These are phyloP conservation scores for Aphaenogaster floridana DNA, from an alignment of 1,140 invertebrate genomes.

Conservation along the genomic window DNA sequence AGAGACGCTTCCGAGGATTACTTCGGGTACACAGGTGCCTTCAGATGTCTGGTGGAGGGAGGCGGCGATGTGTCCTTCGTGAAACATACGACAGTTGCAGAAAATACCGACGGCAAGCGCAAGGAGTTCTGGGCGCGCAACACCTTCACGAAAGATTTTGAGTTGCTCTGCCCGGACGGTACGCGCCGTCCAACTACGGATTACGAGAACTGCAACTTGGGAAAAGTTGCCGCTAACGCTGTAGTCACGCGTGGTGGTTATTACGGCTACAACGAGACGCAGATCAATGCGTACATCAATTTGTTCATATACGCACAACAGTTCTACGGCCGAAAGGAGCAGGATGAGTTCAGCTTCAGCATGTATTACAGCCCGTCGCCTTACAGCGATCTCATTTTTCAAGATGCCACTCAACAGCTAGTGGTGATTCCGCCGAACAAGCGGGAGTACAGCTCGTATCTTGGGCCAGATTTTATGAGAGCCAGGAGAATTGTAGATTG, in stretches of 20 bases:
- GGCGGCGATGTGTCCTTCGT: conserved; percentile 98
- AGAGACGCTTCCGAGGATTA: conserved; percentile 96
- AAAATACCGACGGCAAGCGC: conserved; percentile 96
- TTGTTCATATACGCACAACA: conserved; percentile 96
- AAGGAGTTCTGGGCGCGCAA: conserved; percentile 97
- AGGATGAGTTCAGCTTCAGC: conserved; percentile 95
- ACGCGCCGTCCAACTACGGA: conserved; percentile 92
- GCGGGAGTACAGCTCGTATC: conserved; percentile 90
- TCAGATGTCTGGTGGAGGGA: conserved; percentile 97
- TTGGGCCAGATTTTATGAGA: conserved; percentile 92
- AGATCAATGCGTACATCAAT: conserved; percentile 94
- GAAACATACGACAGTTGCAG: conserved; percentile 96
- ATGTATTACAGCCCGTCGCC: conserved; percentile 95
- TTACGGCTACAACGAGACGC: conserved; percentile 91
- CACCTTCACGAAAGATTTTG: conserved; percentile 96
- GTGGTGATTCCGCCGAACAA: conserved; percentile 89
- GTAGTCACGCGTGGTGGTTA: conserved; percentile 94
- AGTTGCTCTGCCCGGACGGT: conserved; percentile 97
- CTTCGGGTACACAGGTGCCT: conserved; percentile 94
- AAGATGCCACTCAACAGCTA: conserved; percentile 96
- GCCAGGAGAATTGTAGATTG: conserved; percentile 93
- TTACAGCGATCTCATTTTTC: conserved; percentile 96
- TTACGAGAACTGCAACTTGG: conserved; percentile 96
- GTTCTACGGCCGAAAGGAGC: conserved; percentile 94
- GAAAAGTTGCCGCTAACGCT: conserved; percentile 96